These are phyloP conservation scores for Frieseomelitta varia DNA, from an alignment of 1,140 invertebrate genomes.

Conservation along the genomic window DNA sequence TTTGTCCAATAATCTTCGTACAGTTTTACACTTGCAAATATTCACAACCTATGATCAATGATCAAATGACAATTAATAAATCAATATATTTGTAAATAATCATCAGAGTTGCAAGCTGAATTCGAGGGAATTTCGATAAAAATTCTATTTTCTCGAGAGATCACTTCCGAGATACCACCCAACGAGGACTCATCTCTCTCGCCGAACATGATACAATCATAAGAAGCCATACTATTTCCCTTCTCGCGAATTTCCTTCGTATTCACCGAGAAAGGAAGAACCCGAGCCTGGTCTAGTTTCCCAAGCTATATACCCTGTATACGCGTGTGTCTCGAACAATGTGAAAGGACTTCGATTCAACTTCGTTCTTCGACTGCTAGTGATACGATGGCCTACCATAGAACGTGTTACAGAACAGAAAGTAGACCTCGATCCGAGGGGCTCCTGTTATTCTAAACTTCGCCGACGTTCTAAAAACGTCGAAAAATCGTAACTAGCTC, in stretches of 20 bases:
- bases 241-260: slow-evolving; percentile 18
- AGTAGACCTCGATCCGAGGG: neutral
- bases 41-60: too few relatives aligned
- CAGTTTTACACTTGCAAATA: too few relatives aligned
- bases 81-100: too few relatives aligned
- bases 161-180: too few relatives aligned
- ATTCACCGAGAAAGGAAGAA: slow-evolving; percentile 19
- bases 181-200: neutral
- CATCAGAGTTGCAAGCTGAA: too few relatives aligned
- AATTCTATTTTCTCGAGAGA: neutral
- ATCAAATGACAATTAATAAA: too few relatives aligned
- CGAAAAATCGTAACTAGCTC: neutral
- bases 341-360: slow-evolving; percentile 25
- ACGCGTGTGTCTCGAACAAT: slow-evolving; percentile 3
- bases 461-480: neutral
- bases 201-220: slow-evolving; percentile 4
- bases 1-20: too few relatives aligned
- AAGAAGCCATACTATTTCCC: slow-evolving; percentile 9
- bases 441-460: neutral
- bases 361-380: neutral
- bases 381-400: neutral
- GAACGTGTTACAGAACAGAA: neutral
- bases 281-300: slow-evolving; percentile 20
- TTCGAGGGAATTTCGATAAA: neutral
- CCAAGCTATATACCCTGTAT: neutral